Evolutionary conservation across 2,797 vertebrate species (phyloP).

Genomic region (Syngnathus acus): DNA sequence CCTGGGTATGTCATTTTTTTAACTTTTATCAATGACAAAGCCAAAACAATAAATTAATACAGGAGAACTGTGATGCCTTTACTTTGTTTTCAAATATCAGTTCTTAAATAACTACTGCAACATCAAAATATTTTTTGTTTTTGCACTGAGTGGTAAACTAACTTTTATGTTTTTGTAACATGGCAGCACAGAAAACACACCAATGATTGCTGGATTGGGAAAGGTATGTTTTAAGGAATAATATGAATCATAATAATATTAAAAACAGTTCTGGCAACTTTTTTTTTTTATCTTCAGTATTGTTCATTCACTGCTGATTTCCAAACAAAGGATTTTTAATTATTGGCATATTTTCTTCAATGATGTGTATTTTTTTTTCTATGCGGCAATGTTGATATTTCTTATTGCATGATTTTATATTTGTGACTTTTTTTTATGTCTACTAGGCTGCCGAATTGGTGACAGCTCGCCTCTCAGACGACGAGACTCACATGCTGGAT

Average conservation of each 20-base stretch:
- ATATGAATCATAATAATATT: no score
- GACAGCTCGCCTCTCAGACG: constrained; percentile 67
- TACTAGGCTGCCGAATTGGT: constrained; percentile 88
- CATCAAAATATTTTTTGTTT: no score
- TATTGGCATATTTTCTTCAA: background rate
- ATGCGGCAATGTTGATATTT: background rate
- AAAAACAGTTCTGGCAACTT: no score
- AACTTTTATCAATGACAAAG: constrained; percentile 1
- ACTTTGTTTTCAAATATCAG: no score
- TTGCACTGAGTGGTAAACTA: background rate
- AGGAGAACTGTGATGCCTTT: background rate
- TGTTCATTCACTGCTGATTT: no score
- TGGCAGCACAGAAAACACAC: constrained; percentile 91
- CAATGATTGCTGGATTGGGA: constrained; percentile 93
- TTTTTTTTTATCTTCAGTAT: no score
- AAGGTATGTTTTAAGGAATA: constrained; percentile 69
- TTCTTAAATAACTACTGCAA: no score
- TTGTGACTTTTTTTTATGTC: background rate
- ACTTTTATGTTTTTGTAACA: constrained; percentile 19
- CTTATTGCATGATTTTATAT: background rate
- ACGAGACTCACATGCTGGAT: constrained; percentile 76
- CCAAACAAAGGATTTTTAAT: background rate
- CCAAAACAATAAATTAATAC: background rate
- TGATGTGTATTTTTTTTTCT: no score
- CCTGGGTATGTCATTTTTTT: constrained; percentile 75